A percentile compares a stretch with the other conserved stretches of the same genome.
These are phyloP conservation scores for Chinchilla lanigera DNA, from an alignment of 2,113 vertebrate genomes.

Conservation along the genomic window DNA sequence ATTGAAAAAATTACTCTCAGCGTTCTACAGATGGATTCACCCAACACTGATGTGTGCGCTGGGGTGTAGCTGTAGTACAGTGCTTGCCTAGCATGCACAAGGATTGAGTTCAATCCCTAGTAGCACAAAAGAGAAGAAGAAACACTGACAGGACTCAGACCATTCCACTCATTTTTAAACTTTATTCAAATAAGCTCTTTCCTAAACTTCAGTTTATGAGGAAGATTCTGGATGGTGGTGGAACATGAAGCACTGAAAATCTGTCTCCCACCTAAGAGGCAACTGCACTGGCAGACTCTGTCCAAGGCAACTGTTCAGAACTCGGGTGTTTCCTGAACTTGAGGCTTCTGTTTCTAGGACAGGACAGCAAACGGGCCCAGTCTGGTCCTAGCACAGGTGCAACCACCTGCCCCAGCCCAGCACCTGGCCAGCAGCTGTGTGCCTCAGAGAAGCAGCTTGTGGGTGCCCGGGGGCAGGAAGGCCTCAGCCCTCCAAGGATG, in stretches of 20 bases:
- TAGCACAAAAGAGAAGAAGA: too few relatives aligned
- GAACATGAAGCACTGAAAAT: background rate
- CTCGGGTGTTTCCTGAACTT: background rate
- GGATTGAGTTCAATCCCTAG: too few relatives aligned
- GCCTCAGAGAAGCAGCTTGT: too few relatives aligned
- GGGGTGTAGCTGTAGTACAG: background rate
- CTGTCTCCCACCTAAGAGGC: background rate
- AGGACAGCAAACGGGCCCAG: background rate
- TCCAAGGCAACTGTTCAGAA: background rate
- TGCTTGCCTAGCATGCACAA: too few relatives aligned
- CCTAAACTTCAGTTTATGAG: background rate
- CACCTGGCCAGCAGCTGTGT: background rate
- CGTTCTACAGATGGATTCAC: background rate
- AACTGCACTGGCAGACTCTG: background rate
- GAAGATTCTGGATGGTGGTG: background rate
- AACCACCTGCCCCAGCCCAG: background rate
- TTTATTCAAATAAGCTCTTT: background rate
- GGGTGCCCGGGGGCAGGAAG: background rate
- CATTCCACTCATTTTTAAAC: background rate
- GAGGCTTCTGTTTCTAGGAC: background rate
- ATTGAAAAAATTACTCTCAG: background rate
- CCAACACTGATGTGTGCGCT: background rate
- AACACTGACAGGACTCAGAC: background rate
- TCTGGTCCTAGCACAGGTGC: background rate
- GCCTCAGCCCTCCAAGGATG: background rate